Evolutionary conservation across 92 coral and sea anemone genomes (phyloP), one percentile per base, ranked within the genome.

Genomic region (Phenganax stokvisi): DNA sequence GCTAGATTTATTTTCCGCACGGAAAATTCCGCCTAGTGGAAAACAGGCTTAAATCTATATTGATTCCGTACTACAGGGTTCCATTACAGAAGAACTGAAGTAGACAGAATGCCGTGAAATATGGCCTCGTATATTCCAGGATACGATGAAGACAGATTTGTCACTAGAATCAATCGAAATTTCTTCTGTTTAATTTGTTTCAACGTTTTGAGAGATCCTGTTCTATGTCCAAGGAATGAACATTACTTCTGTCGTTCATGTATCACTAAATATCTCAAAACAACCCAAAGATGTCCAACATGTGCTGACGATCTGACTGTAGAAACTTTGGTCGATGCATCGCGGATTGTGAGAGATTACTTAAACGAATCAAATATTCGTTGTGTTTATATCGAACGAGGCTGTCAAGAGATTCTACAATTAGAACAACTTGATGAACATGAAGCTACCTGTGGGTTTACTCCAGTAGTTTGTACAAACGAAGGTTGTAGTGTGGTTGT

Each of bases 161-260:
- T 27, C 29, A 66, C 51, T 1, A 71, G 79, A 27, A 84, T 87
- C 56, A 87, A 81, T 58, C 85, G 71, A 25, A 90, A 84, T 54
- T 84, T 89, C 31, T 47, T 85, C 13, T 89, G 92, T 31, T 84
- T 85, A 62, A 90, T 90, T 71, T 90, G 93, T 77, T 56, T 86
- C 13, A 87, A 87, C 12, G 90, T 90, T 55, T 82, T 90, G 6
- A 88, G 78, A 25, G 90, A 90, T 15, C 90, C 92, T 15, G 82
- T 85, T 12, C 86, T 87, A 76, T 87, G 85, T 54, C 92, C 85
- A 27, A 82, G 86, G 47, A 84, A 86, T 60, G 66, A 77, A 29
- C 92, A 89, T 80, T 88, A 87, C 68, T 89, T 87, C 67, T 89
- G 92, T 66, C 76, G 81, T 6, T 79, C 76, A 15, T 89, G 92